Conservation (phyloP, 1,140 invertebrate genomes). For the Coenobita brevimanus region DNA sequence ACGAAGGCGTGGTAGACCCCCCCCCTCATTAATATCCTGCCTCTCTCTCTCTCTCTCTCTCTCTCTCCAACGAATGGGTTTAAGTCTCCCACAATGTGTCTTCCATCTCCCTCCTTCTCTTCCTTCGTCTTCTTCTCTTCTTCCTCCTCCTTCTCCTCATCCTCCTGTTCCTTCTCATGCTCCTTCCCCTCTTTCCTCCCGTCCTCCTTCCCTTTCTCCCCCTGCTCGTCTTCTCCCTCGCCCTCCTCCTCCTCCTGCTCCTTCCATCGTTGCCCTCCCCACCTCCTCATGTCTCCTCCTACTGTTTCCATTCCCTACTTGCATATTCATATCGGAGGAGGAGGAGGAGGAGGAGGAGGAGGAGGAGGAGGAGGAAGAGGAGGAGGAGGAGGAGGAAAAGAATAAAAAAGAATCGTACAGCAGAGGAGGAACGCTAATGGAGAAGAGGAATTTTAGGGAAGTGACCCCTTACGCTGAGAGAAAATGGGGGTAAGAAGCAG, state of each 20-base stretch:
- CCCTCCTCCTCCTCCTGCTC: constrained; percentile 1
- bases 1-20: too few species aligned
- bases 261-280: neutral
- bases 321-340: too few species aligned
- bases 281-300: too few species aligned
- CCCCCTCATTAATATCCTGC: too few species aligned
- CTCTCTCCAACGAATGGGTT: too few species aligned
- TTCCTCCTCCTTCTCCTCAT: neutral
- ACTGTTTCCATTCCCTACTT: too few species aligned
- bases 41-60: neutral
- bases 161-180: neutral
- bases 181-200: neutral
- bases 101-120: neutral
- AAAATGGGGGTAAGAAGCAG: neutral
- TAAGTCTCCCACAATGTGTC: neutral
- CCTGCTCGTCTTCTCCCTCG: neutral
- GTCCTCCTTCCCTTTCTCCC: neutral
- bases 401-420: neutral
- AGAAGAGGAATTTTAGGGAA: neutral
- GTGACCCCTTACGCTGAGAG: neutral
- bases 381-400: neutral
- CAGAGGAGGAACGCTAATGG: neutral
- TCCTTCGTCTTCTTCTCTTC: too few species aligned
- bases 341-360: neutral
- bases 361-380: neutral